Evolutionary conservation across 2,888 invertebrate genomes (phyloP).

Genomic region (Drosophila testacea): DNA sequence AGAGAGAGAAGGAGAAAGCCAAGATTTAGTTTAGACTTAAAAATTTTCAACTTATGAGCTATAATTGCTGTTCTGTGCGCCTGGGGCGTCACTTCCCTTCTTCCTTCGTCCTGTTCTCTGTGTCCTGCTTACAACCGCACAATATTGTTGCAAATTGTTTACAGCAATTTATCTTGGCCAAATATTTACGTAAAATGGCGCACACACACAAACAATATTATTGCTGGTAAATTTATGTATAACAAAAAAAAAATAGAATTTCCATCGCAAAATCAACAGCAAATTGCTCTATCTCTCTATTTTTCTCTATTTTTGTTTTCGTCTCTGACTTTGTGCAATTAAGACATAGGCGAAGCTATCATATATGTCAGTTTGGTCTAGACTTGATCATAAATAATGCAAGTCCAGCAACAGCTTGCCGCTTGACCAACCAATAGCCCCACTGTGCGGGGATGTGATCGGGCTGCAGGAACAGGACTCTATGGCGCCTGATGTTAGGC

Average conservation of each 20-base stretch:
- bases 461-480: background rate
- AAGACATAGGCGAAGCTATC: conserved; percentile 33
- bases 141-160: conserved; percentile 75
- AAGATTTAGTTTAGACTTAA: conserved; percentile 49
- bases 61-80: conserved; percentile 62
- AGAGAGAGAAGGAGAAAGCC: conserved; percentile 4
- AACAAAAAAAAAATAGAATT: conserved; percentile 43
- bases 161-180: conserved; percentile 76
- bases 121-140: conserved; percentile 31
- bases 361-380: conserved; percentile 69
- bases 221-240: conserved; percentile 59
- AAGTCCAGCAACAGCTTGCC: conserved; percentile 55
- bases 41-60: conserved; percentile 66
- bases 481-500: conserved; percentile 47
- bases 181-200: conserved; percentile 62
- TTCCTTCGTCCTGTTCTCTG: conserved; percentile 4
- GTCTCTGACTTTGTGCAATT: conserved; percentile 46
- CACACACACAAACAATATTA: conserved; percentile 52
- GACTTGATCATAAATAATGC: conserved; percentile 70
- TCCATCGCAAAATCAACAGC: conserved; percentile 42
- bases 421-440: conserved; percentile 11
- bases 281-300: conserved; percentile 33
- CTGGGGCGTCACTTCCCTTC: background rate
- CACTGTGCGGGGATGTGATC: conserved; percentile 18
- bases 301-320: background rate